Evolutionary conservation across 2,113 vertebrate genomes (phyloP), one percentile per base, ranked within the genome.

Genomic region (Pluvialis apricaria): DNA sequence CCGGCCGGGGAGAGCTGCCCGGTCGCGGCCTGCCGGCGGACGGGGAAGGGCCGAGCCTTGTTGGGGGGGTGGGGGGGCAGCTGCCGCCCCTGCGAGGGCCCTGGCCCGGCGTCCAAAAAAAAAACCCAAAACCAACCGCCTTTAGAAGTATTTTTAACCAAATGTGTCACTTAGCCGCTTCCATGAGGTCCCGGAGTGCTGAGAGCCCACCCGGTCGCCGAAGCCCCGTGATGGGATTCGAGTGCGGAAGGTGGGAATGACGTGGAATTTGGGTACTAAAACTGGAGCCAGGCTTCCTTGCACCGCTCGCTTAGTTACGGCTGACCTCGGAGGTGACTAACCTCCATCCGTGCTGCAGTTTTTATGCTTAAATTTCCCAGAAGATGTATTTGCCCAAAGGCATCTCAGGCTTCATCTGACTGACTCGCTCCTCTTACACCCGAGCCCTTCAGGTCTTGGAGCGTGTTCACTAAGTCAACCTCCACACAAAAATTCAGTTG

Each of bases 381-480:
- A 92, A 47, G 11, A 4, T 15, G 1, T 26, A 34, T 82, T 71
- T 47, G 70, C 32, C 52, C 10, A 34, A 71, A 84, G 34, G 47
- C 0, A 0, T 49, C 69, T 82, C 2, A 0, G 52, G n/a, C 11
- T 87, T 85, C 16, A 4, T 52, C 52, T 76, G 38, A 15, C 68
- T 45, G 79, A 55, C 15, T 68, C 0, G 2, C 19, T 82, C 9
- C 5, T 58, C 11, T n/a, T 6, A 9, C 0, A 0, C 47, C 40
- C 2, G 3, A 70, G 26, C 26, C 47, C 44, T 29, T 31, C 16
- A 13, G 28, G 58, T 91, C 52, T 76, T 40, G 52, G 25, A 42
- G 8, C 7, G 31, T 0, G 0, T 68, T 71, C 32, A 7, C 57
- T 18, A 84, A 66, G 38, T 31, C 68, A 83, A 34, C n/a, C 13